Conservation (phyloP, 2,888 invertebrate species). For the Volucella inanis region DNA sequence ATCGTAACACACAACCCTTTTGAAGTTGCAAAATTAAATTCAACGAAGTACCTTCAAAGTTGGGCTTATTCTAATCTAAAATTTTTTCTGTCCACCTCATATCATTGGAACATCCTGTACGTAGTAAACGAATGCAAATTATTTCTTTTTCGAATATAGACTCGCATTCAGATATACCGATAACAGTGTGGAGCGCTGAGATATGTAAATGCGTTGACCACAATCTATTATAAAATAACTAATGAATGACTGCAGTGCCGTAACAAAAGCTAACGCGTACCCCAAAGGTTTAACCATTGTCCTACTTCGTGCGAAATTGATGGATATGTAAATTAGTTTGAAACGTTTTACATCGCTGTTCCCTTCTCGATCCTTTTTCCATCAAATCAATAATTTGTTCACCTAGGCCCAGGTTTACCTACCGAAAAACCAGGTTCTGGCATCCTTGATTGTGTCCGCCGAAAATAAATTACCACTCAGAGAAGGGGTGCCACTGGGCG, state of each 20-base stretch:
- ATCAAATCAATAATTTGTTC: conserved; percentile 64
- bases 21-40: conserved; percentile 13
- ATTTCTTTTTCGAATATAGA: conserved; percentile 20
- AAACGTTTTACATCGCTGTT: conserved; percentile 33
- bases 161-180: conserved; percentile 29
- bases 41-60: background rate
- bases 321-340: conserved; percentile 68
- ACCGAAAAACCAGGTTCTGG: conserved; percentile 34
- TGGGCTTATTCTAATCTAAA: background rate
- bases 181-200: conserved; percentile 36
- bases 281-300: conserved; percentile 20
- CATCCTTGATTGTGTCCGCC: conserved; percentile 49
- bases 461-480: conserved; percentile 64
- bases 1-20: background rate
- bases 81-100: background rate
- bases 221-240: conserved; percentile 66
- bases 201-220: conserved; percentile 61
- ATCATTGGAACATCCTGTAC: conserved; percentile 38
- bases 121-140: conserved; percentile 55
- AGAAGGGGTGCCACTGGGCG: background rate
- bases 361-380: background rate
- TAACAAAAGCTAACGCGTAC: conserved; percentile 8
- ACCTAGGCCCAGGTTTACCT: conserved; percentile 50
- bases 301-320: conserved; percentile 67
- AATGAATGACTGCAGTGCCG: conserved; percentile 66